Conservation (phyloP, 2,888 invertebrate genomes). For the Ptilodon capucinus region DNA sequence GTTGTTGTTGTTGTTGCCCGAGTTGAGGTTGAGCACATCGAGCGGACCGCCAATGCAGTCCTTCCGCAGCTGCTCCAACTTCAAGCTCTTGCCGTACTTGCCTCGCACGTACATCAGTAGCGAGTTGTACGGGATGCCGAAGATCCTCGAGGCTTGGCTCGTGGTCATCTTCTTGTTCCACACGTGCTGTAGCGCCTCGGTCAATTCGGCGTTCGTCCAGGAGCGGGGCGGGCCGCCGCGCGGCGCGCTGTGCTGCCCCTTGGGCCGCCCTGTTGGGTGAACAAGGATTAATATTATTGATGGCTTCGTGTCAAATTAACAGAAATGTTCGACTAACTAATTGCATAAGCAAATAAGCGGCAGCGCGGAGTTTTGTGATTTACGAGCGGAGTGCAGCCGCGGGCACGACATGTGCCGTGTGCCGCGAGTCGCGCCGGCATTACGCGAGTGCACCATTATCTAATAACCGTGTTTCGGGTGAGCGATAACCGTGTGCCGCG, state of each 20-base stretch:
- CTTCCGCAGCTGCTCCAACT: slow-evolving; percentile 92
- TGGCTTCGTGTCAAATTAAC: slow-evolving; percentile 44
- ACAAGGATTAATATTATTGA: slow-evolving; percentile 26
- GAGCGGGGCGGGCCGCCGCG: slow-evolving; percentile 95
- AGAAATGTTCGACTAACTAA: slow-evolving; percentile 60
- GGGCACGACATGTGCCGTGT: slow-evolving; percentile 75
- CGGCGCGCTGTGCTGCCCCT: slow-evolving; percentile 95
- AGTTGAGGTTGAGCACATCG: slow-evolving; percentile 86
- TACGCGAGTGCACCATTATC: slow-evolving; percentile 72
- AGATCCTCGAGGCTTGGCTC: slow-evolving; percentile 94
- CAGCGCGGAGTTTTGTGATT: slow-evolving; percentile 58
- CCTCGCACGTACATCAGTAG: slow-evolving; percentile 95
- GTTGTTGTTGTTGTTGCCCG: slow-evolving; percentile 84
- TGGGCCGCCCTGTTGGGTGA: slow-evolving; percentile 86
- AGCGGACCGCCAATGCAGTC: slow-evolving; percentile 93
- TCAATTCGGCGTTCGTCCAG: slow-evolving; percentile 95
- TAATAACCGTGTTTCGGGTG: slow-evolving; percentile 74
- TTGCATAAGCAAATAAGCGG: slow-evolving; percentile 53
- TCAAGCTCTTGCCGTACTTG: slow-evolving; percentile 96
- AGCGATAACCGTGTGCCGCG: slow-evolving; percentile 56
- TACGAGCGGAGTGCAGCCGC: slow-evolving; percentile 59
- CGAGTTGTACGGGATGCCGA: slow-evolving; percentile 97
- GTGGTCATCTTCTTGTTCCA: slow-evolving; percentile 98
- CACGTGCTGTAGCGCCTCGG: slow-evolving; percentile 95
- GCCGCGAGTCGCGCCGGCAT: slow-evolving; percentile 50